Percentiles rank a stretch among this genome's conserved stretches.
Evolutionary conservation across 2,797 vertebrate species (phyloP).

Genomic region (Sciaenops ocellatus): DNA sequence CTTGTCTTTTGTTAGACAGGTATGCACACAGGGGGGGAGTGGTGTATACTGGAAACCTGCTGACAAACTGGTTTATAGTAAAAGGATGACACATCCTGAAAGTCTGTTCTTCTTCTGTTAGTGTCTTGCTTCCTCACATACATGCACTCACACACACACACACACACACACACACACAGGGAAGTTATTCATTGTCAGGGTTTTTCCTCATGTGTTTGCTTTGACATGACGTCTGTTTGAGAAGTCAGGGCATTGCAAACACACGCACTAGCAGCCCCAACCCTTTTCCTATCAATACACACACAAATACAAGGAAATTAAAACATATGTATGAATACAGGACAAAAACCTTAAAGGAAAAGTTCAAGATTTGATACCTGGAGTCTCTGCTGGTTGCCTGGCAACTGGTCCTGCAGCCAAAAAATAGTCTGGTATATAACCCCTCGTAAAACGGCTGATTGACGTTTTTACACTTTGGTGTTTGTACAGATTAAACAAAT

Average conservation of each 20-base stretch:
- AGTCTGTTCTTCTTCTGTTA: neutral
- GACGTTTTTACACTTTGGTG: too few species aligned
- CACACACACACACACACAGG: neutral
- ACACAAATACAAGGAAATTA: neutral
- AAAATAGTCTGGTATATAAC: too few species aligned
- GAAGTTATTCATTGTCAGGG: conserved; percentile 25
- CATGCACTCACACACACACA: neutral
- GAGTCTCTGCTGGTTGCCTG: too few species aligned
- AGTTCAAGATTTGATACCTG: too few species aligned
- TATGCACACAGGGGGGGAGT: neutral
- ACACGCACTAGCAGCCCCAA: neutral
- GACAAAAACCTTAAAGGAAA: neutral
- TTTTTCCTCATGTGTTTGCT: conserved; percentile 14
- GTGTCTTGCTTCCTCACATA: neutral
- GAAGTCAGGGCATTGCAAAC: neutral
- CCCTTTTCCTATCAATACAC: neutral
- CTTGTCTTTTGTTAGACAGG: neutral
- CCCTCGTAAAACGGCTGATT: too few species aligned
- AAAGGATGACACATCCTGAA: neutral
- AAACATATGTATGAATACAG: neutral
- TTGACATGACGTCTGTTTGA: neutral
- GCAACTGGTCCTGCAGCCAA: too few species aligned
- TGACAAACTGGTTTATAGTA: conserved; percentile 23
- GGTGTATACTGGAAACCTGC: conserved; percentile 3
- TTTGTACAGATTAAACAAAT: neutral